phyloP scores from a whole-genome alignment of 1,140 invertebrate genomes.

The Wiebesia pumilae region DNA sequence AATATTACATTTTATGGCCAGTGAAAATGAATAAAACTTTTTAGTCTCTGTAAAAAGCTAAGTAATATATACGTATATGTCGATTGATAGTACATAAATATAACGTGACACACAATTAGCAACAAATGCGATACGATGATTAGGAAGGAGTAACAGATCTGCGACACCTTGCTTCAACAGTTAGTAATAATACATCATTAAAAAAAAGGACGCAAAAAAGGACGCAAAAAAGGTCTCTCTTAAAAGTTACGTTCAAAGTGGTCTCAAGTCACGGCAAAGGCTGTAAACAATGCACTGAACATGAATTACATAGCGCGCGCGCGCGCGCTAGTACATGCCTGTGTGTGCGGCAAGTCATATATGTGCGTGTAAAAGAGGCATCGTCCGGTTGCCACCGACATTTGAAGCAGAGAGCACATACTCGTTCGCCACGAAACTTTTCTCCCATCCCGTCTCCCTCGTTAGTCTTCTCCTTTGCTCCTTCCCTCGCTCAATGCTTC shows the following conservation, averaged over 20 bases:
- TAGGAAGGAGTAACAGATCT: constrained; percentile 6
- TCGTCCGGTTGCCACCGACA: constrained; percentile 39
- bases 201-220: constrained; percentile 17
- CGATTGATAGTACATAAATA: not conserved
- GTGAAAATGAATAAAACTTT: constrained; percentile 4
- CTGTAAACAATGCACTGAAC: constrained; percentile 58
- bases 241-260: constrained; percentile 59
- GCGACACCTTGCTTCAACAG: constrained; percentile 1
- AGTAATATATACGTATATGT: not conserved
- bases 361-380: constrained; percentile 39
- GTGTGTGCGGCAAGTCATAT: not conserved
- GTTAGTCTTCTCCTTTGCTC: not conserved
- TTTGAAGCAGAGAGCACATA: constrained; percentile 40
- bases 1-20: constrained; percentile 24
- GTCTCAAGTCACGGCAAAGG: constrained; percentile 71
- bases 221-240: constrained; percentile 8
- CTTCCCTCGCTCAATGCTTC: not conserved
- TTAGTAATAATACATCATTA: not conserved
- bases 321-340: not conserved
- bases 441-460: not conserved
- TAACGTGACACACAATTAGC: constrained; percentile 4
- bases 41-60: not conserved
- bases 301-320: constrained; percentile 10
- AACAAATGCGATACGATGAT: constrained; percentile 26
- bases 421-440: constrained; percentile 48